A percentile compares a stretch with the other conserved stretches of the same genome.
phyloP scores from a whole-genome alignment of 2,113 vertebrate genomes.

The Austrofundulus limnaeus region DNA sequence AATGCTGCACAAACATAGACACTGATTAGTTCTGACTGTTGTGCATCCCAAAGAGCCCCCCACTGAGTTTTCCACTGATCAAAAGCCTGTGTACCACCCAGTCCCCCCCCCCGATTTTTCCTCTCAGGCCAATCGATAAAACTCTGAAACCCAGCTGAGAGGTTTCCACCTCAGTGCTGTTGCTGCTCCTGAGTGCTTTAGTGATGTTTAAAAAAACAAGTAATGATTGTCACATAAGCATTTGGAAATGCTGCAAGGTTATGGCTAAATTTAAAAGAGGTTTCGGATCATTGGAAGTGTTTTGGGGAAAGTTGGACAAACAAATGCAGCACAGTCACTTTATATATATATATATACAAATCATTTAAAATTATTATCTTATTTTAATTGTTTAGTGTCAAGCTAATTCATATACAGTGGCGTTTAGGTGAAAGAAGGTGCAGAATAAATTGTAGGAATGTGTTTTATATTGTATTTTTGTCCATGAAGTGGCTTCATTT shows the following conservation, averaged over 20 bases:
- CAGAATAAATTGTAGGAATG: too few relatives aligned
- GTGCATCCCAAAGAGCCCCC: constrained; percentile 15
- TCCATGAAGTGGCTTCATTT: too few relatives aligned
- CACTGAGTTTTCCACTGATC: constrained; percentile 16
- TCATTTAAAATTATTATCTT: too few relatives aligned
- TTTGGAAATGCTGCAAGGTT: constrained; percentile 34
- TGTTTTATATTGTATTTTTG: too few relatives aligned
- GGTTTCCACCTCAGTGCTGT: constrained; percentile 20
- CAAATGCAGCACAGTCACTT: too few relatives aligned
- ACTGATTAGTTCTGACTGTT: constrained; percentile 49
- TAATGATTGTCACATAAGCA: constrained; percentile 39
- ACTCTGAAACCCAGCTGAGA: constrained; percentile 49
- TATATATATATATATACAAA: too few relatives aligned
- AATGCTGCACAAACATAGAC: constrained; percentile 15
- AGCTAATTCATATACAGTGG: constrained; percentile 2
- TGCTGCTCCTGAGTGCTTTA: constrained; percentile 32
- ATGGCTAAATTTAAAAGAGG: constrained; percentile 28
- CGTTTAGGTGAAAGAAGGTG: not conserved
- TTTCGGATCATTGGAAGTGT: constrained; percentile 12
- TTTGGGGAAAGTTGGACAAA: constrained; percentile 1
- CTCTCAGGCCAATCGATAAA: constrained; percentile 58
- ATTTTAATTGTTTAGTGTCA: constrained; percentile 22
- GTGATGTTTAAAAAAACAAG: constrained; percentile 40
- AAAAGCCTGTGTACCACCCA: too few relatives aligned
- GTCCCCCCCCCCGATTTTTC: not conserved